Percentiles rank a stretch among this genome's conserved stretches.
These are phyloP conservation scores for Megaceryle torquata DNA, from an alignment of 2,113 vertebrate species.

Conservation along the genomic window DNA sequence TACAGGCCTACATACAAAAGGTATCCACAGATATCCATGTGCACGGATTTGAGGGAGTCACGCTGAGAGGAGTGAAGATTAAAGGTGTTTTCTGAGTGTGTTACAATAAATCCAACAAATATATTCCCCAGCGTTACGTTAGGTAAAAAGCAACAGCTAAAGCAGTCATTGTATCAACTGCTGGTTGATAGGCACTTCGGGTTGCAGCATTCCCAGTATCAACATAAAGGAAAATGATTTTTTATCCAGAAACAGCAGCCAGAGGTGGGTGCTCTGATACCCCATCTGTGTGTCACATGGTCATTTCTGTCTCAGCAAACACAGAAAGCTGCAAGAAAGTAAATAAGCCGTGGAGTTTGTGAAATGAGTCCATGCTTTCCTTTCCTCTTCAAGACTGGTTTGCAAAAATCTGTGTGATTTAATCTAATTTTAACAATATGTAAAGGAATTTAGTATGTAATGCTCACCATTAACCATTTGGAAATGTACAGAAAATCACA, in stretches of 20 bases:
- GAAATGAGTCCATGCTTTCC: not conserved
- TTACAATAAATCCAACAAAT: not conserved
- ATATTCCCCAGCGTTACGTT: not conserved
- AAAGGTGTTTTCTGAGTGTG: not conserved
- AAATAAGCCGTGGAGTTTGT: not conserved
- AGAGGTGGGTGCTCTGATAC: not conserved
- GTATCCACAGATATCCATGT: rapidly evolving
- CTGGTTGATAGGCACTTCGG: not conserved
- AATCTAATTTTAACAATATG: not conserved
- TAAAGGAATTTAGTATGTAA: not conserved
- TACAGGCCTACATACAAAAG: not conserved
- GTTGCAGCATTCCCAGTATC: not conserved
- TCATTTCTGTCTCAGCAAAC: not conserved
- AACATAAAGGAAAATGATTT: not conserved
- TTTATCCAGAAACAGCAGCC: not conserved
- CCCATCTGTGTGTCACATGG: rapidly evolving
- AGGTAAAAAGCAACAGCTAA: not conserved
- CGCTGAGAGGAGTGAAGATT: not conserved
- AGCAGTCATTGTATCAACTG: not conserved
- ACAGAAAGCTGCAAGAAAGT: not conserved
- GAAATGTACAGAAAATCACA: not conserved
- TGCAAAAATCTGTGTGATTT: not conserved
- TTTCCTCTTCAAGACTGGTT: not conserved
- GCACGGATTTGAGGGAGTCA: not conserved
- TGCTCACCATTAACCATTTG: not conserved